Conservation (phyloP, 2,888 invertebrate genomes). For the Ormyrus nitidulus region DNA sequence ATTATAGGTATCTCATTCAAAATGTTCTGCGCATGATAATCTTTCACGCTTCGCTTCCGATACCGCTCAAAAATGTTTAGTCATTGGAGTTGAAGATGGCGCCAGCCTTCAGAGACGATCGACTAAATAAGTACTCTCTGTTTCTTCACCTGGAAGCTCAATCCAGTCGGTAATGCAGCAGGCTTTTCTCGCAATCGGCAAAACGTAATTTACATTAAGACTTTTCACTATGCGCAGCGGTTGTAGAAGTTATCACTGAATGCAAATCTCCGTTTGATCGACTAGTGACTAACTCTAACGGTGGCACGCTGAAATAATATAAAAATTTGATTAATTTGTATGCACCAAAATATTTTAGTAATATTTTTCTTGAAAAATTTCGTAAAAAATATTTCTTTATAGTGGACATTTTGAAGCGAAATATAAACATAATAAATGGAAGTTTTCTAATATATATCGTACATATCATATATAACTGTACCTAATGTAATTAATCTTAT, state of each 20-base stretch:
- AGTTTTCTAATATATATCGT: no score
- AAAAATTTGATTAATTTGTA: background rate
- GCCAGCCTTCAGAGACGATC: conserved; percentile 24
- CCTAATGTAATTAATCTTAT: no score
- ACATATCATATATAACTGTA: no score
- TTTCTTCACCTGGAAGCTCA: background rate
- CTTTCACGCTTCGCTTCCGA: no score
- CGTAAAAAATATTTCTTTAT: background rate
- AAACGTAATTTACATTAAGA: conserved; percentile 14
- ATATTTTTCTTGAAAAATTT: conserved; percentile 16
- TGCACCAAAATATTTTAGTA: background rate
- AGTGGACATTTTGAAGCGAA: background rate
- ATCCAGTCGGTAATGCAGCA: conserved; percentile 57
- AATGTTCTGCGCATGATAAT: no score
- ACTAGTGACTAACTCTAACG: conserved; percentile 77
- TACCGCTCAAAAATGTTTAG: no score
- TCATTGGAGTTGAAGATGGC: conserved; percentile 27
- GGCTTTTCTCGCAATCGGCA: conserved; percentile 29
- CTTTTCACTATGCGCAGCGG: conserved; percentile 56
- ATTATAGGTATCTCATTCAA: no score
- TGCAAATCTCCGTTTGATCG: conserved; percentile 73
- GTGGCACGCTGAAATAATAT: conserved; percentile 77
- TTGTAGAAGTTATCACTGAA: conserved; percentile 78
- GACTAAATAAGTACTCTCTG: conserved; percentile 12
- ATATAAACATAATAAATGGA: background rate